Evolutionary conservation across 64 coral and sea anemone species (phyloP).

Genomic region (Actinia equina): DNA sequence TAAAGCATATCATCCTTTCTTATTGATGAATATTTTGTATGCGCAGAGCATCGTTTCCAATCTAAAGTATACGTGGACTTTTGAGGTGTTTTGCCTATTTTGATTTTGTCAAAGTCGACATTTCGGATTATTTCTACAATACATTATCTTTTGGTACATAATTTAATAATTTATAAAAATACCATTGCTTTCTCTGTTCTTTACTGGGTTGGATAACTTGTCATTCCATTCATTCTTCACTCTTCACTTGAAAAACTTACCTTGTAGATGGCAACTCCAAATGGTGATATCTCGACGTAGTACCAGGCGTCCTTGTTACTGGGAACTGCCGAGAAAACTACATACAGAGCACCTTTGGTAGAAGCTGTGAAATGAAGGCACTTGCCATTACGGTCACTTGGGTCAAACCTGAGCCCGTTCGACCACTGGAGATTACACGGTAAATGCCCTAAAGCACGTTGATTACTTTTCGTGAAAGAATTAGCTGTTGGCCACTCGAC

Average conservation of each 20-base stretch:
- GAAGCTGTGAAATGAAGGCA: conserved; percentile 54
- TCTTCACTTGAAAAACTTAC: neutral
- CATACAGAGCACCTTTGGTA: conserved; percentile 11
- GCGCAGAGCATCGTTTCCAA: too few relatives aligned
- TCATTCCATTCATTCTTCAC: too few relatives aligned
- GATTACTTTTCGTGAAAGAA: neutral
- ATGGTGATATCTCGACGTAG: neutral
- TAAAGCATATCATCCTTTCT: too few relatives aligned
- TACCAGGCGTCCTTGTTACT: conserved; percentile 17
- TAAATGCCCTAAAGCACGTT: neutral
- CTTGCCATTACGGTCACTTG: conserved; percentile 9
- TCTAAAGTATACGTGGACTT: too few relatives aligned
- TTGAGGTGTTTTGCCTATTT: too few relatives aligned
- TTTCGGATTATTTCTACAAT: too few relatives aligned
- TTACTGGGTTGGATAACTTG: too few relatives aligned
- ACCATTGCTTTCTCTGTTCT: too few relatives aligned
- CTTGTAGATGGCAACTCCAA: conserved; percentile 40
- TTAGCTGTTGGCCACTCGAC: neutral
- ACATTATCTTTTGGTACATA: too few relatives aligned
- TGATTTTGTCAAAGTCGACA: too few relatives aligned
- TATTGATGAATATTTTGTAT: too few relatives aligned
- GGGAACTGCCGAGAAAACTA: conserved; percentile 28
- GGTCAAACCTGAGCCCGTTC: conserved; percentile 34
- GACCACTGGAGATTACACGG: conserved; percentile 37
- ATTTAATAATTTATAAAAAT: too few relatives aligned